phyloP scores from a whole-genome alignment of 2,888 invertebrate species.

The Macaria notata region DNA sequence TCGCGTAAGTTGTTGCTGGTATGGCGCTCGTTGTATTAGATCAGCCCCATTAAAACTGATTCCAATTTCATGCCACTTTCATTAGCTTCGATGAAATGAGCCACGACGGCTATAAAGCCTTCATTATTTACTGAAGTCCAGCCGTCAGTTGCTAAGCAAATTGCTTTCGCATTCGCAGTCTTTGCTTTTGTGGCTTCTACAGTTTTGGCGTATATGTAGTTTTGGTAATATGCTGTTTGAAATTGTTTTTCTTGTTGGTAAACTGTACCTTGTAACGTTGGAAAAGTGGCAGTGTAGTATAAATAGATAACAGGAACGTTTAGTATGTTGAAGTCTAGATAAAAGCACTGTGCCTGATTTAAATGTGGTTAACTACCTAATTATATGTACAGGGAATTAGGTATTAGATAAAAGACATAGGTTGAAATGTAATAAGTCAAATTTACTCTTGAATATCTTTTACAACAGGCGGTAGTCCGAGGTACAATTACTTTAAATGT shows the following conservation, averaged over 20 bases:
- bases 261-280: neutral
- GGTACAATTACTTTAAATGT: too few relatives aligned
- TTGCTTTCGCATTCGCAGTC: neutral
- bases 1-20: neutral
- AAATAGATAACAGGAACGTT: too few relatives aligned
- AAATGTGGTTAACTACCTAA: too few relatives aligned
- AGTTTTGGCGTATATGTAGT: neutral
- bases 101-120: neutral
- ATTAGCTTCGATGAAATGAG: neutral
- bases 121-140: neutral
- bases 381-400: too few relatives aligned
- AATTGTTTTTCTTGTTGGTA: slow-evolving; percentile 5
- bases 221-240: neutral
- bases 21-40: neutral
- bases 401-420: too few relatives aligned
- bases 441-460: too few relatives aligned
- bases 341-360: too few relatives aligned
- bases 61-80: neutral
- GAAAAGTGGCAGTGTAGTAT: too few relatives aligned
- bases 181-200: slow-evolving; percentile 1
- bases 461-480: too few relatives aligned
- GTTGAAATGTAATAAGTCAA: too few relatives aligned
- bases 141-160: neutral
- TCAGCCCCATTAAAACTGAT: neutral
- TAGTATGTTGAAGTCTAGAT: too few relatives aligned